A percentile compares a stretch with the other conserved stretches of the same genome.
These are phyloP conservation scores for Phyllostomus hastatus DNA, from an alignment of 2,113 vertebrate genomes.

Conservation along the genomic window DNA sequence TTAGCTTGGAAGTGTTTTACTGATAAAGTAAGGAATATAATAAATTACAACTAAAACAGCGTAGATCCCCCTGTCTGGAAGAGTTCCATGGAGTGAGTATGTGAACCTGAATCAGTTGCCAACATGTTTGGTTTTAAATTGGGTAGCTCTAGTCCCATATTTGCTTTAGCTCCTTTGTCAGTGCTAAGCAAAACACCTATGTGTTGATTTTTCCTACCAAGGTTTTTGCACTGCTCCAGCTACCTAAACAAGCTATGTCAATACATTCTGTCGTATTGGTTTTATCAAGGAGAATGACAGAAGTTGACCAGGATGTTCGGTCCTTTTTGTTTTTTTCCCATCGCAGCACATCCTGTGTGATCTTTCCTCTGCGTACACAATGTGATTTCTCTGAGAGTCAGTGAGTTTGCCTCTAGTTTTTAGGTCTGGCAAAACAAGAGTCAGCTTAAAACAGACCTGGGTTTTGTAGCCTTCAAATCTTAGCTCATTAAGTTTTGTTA, in stretches of 20 bases:
- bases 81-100: background rate
- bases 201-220: constrained; percentile 27
- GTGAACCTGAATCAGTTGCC: constrained; percentile 10
- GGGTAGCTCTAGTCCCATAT: background rate
- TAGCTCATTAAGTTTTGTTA: background rate
- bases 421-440: background rate
- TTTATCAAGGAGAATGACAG: background rate
- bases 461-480: background rate
- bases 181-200: background rate
- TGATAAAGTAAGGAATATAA: constrained; percentile 5
- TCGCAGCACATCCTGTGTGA: background rate
- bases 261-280: background rate
- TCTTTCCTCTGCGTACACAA: background rate
- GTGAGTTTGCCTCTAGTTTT: background rate
- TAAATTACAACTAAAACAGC: background rate
- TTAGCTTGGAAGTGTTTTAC: background rate
- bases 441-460: background rate
- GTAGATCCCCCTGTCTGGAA: background rate
- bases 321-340: background rate
- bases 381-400: background rate
- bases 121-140: background rate
- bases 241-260: background rate
- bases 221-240: background rate
- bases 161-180: background rate
- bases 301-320: background rate